These are phyloP conservation scores for Mystacornis crossleyi DNA, from an alignment of 2,113 vertebrate species.

Conservation along the genomic window DNA sequence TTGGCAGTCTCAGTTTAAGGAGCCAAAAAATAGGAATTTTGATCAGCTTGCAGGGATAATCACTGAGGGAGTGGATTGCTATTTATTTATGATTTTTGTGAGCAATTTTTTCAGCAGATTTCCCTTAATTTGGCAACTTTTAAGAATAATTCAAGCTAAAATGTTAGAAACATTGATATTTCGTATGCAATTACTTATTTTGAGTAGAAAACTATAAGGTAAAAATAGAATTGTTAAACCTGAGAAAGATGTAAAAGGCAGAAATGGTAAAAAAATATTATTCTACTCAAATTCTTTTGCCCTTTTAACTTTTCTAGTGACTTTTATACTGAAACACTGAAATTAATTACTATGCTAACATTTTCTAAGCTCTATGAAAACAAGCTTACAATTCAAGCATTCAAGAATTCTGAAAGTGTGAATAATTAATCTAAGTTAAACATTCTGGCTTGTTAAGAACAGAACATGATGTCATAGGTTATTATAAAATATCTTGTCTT, in stretches of 20 bases:
- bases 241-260: background rate
- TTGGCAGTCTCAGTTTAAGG: background rate
- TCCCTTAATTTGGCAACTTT: background rate
- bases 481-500: background rate
- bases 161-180: background rate
- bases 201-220: background rate
- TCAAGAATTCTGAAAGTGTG: background rate
- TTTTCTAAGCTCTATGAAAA: conserved; percentile 1
- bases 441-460: background rate
- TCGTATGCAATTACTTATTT: background rate
- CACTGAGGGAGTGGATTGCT: background rate
- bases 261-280: background rate
- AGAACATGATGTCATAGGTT: background rate
- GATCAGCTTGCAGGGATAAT: background rate
- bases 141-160: background rate
- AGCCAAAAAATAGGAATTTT: background rate
- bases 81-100: background rate
- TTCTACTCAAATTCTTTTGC: background rate
- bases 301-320: background rate
- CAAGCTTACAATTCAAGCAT: background rate
- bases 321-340: background rate
- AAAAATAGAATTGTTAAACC: background rate
- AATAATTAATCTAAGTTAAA: conserved; percentile 6
- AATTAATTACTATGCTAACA: conserved; percentile 14
- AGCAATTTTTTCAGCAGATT: background rate